Conservation (phyloP, 1,140 invertebrate genomes). For the Oppia nitens region DNA sequence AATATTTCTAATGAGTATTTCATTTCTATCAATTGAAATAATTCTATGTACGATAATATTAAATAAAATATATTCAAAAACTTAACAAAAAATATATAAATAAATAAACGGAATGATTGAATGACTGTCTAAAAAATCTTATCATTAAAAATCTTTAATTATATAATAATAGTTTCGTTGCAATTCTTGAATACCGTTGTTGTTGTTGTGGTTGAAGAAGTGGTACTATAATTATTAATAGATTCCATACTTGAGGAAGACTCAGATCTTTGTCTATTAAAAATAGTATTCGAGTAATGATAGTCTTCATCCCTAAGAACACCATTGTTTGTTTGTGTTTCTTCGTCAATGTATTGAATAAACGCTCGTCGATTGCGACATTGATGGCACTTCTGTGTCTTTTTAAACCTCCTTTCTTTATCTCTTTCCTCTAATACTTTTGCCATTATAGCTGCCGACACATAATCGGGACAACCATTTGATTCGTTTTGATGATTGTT, state of each 20-base stretch:
- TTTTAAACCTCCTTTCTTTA: constrained; percentile 40
- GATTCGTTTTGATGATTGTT: constrained; percentile 21
- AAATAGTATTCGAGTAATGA: not conserved
- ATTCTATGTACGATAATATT: too few species aligned
- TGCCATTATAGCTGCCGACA: constrained; percentile 79
- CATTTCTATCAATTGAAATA: too few species aligned
- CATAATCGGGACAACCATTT: constrained; percentile 43
- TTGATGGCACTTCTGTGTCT: constrained; percentile 29
- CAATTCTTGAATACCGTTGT: not conserved
- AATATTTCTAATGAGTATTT: too few species aligned
- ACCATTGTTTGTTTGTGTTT: constrained; percentile 17
- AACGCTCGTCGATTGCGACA: constrained; percentile 11
- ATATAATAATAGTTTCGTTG: not conserved
- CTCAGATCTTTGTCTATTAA: not conserved
- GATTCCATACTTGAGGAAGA: not conserved
- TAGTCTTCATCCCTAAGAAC: not conserved
- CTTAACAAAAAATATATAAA: too few species aligned
- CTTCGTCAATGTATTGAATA: constrained; percentile 15
- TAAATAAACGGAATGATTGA: too few species aligned
- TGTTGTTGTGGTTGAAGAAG: not conserved
- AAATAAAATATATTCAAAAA: too few species aligned
- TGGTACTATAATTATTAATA: not conserved
- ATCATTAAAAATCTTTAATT: too few species aligned
- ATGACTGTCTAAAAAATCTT: too few species aligned
- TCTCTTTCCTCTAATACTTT: constrained; percentile 72